Conservation (phyloP, 2,113 vertebrate genomes). For the Thunnus maccoyii region DNA sequence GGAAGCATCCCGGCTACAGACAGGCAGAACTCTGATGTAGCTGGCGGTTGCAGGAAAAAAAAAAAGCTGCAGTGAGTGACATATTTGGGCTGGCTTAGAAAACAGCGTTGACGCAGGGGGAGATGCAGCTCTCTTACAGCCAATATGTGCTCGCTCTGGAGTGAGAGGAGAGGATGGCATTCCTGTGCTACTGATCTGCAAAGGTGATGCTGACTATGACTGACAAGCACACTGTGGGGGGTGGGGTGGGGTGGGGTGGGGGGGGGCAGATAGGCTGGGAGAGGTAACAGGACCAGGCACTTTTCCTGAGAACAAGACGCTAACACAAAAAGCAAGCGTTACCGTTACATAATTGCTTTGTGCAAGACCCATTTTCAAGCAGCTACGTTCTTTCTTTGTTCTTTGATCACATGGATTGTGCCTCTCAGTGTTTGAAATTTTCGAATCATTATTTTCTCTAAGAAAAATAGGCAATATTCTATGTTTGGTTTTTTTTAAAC, state of each 20-base stretch:
- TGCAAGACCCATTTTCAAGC: slow-evolving; percentile 6
- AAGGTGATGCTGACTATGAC: slow-evolving; percentile 52
- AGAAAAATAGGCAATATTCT: background rate
- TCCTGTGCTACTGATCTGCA: slow-evolving; percentile 60
- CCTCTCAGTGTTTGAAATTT: background rate
- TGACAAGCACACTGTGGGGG: slow-evolving; percentile 37
- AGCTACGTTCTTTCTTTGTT: background rate
- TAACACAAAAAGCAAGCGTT: background rate
- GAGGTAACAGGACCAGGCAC: slow-evolving; percentile 14
- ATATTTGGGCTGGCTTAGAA: slow-evolving; percentile 64
- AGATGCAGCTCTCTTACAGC: slow-evolving; percentile 55
- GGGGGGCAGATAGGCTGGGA: background rate
- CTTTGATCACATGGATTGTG: background rate
- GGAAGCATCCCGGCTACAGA: slow-evolving; percentile 58
- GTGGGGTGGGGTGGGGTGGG: too few relatives aligned
- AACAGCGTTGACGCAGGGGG: slow-evolving; percentile 38
- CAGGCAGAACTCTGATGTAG: slow-evolving; percentile 44
- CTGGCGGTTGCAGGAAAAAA: slow-evolving; percentile 68
- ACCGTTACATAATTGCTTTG: slow-evolving; percentile 2
- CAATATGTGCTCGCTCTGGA: slow-evolving; percentile 48
- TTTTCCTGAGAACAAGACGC: background rate
- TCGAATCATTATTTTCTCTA: background rate
- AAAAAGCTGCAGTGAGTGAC: slow-evolving; percentile 74
- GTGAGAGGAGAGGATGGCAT: slow-evolving; percentile 8
- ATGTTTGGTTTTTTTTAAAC: background rate